A percentile compares a stretch with the other conserved stretches of the same genome.
phyloP scores from a whole-genome alignment of 2,888 invertebrate genomes.

The Drosophila tanythrix region DNA sequence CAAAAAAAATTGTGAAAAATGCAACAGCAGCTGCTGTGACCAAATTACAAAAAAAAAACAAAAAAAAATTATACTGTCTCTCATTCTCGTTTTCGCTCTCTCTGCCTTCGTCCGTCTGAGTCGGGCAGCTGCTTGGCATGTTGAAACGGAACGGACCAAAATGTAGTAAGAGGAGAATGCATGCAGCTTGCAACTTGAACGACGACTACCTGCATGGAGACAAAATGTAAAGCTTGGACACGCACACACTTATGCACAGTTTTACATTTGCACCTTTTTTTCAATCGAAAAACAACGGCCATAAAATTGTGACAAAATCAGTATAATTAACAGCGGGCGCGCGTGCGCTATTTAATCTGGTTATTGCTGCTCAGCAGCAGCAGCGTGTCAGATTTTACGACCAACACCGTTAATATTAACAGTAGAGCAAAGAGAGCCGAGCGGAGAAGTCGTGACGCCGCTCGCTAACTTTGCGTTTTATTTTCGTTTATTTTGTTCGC shows the following conservation, averaged over 20 bases:
- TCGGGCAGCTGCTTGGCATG: constrained; percentile 21
- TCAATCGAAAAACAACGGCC: constrained; percentile 48
- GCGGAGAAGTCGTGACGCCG: background rate
- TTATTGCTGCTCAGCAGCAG: constrained; percentile 23
- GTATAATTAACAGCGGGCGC: constrained; percentile 44
- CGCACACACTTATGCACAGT: background rate
- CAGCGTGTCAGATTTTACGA: constrained; percentile 20
- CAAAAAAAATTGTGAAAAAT: constrained; percentile 11
- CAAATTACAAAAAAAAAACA: background rate
- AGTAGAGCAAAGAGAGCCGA: background rate
- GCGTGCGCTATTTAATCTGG: constrained; percentile 42
- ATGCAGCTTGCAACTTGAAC: constrained; percentile 36
- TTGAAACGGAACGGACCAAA: constrained; percentile 14
- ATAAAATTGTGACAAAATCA: constrained; percentile 44
- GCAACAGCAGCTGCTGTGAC: constrained; percentile 38
- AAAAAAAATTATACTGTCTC: background rate
- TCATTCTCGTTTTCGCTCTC: background rate
- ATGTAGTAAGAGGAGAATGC: constrained; percentile 24
- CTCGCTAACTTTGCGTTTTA: background rate
- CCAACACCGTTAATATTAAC: background rate
- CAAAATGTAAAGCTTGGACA: constrained; percentile 11
- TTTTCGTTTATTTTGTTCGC: background rate
- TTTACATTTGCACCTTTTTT: constrained; percentile 39
- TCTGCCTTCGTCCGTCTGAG: background rate
- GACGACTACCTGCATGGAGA: constrained; percentile 20